Conservation (phyloP, 2,113 vertebrate species). For the Sakesphorus luctuosus region DNA sequence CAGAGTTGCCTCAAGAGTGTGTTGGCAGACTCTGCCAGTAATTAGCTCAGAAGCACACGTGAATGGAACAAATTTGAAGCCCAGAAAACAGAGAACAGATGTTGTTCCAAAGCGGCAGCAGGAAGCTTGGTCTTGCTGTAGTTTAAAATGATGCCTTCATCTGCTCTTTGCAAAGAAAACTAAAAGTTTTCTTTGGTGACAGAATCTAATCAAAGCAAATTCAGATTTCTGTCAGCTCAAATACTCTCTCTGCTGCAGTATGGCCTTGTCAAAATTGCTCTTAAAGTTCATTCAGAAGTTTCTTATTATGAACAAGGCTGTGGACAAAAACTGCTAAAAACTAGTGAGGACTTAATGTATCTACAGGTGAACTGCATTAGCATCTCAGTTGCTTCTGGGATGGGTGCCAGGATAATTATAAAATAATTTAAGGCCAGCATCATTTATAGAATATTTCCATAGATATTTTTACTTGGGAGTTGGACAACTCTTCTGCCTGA, state of each 20-base stretch:
- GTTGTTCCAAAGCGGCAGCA: neutral
- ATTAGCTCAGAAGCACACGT: neutral
- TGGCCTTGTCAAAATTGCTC: neutral
- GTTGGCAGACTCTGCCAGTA: neutral
- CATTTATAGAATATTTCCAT: neutral
- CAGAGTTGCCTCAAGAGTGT: neutral
- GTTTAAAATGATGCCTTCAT: neutral
- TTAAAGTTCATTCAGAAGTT: neutral
- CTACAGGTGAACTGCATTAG: neutral
- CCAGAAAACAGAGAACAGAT: neutral
- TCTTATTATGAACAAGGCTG: neutral
- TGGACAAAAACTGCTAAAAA: neutral
- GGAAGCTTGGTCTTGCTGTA: neutral
- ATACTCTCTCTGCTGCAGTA: neutral
- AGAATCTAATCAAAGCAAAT: slow-evolving; percentile 13
- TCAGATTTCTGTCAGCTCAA: neutral
- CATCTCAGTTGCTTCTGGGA: neutral
- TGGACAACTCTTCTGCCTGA: neutral
- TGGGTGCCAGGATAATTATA: neutral
- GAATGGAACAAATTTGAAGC: neutral
- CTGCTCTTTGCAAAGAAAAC: neutral
- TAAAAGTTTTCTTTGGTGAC: neutral
- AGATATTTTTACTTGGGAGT: neutral
- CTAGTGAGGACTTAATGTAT: neutral
- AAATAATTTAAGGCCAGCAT: neutral